Evolutionary conservation across 92 coral and sea anemone genomes (phyloP).

Genomic region (Zoanthus sansibaricus): DNA sequence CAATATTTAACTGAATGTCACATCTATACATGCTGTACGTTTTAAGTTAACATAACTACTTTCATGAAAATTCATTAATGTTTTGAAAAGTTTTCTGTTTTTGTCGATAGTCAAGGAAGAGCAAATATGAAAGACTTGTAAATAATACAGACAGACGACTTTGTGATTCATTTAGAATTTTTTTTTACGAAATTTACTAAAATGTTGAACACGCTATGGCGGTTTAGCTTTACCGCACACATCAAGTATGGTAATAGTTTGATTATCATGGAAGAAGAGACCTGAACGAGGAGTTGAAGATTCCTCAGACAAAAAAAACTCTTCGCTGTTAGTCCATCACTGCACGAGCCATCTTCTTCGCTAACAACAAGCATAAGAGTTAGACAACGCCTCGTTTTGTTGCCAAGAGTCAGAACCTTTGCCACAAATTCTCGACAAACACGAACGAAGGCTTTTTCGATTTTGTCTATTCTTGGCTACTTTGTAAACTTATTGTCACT

Average conservation of each 20-base stretch:
- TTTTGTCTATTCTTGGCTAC: background rate
- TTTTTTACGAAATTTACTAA: background rate
- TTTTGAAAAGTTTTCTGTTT: background rate
- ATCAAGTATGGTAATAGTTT: background rate
- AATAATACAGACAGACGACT: background rate
- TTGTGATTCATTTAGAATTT: background rate
- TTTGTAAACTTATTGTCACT: background rate
- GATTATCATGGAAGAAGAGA: background rate
- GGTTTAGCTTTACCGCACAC: background rate
- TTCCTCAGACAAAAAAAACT: background rate
- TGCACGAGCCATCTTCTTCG: background rate
- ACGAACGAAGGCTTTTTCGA: background rate
- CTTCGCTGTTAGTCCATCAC: background rate
- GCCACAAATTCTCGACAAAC: background rate
- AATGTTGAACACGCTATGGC: background rate
- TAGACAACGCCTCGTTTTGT: background rate
- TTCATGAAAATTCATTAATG: background rate
- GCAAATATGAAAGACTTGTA: background rate
- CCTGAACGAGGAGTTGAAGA: background rate
- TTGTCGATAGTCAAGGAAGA: background rate
- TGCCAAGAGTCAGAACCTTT: background rate
- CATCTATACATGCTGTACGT: background rate
- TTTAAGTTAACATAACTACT: background rate
- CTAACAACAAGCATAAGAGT: background rate
- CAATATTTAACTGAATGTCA: background rate